These are phyloP conservation scores for Hippolais icterina DNA, from an alignment of 2,113 vertebrate genomes.

Conservation along the genomic window DNA sequence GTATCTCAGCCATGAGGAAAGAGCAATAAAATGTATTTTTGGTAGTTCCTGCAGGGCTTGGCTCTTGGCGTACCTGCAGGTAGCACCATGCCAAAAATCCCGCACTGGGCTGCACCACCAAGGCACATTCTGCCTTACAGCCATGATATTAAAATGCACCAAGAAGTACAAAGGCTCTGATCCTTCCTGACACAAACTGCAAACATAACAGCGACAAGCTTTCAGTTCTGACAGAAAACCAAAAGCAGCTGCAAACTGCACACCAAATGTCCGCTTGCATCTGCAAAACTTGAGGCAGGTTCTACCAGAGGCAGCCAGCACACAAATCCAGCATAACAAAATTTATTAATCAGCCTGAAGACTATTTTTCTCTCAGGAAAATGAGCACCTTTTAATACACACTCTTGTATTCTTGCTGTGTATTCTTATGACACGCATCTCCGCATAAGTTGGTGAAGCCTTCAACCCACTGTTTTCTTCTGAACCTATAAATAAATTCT, in stretches of 20 bases:
- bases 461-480: background rate
- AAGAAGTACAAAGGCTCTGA: background rate
- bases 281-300: background rate
- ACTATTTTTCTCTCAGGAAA: background rate
- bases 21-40: accelerated
- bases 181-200: background rate
- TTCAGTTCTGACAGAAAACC: background rate
- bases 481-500: background rate
- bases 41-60: background rate
- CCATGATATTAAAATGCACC: background rate
- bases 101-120: background rate
- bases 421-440: background rate
- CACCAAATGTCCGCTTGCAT: accelerated
- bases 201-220: background rate
- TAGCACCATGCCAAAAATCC: background rate
- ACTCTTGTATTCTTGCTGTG: background rate
- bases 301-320: background rate
- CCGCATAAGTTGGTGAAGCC: background rate
- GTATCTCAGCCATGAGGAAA: background rate
- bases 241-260: background rate
- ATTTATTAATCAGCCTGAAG: background rate
- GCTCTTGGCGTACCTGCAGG: accelerated
- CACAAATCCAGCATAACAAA: background rate
- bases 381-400: background rate
- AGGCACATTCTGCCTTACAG: background rate